Conservation (phyloP, 2,888 invertebrate genomes). For the Tetrapedia diversipes region DNA sequence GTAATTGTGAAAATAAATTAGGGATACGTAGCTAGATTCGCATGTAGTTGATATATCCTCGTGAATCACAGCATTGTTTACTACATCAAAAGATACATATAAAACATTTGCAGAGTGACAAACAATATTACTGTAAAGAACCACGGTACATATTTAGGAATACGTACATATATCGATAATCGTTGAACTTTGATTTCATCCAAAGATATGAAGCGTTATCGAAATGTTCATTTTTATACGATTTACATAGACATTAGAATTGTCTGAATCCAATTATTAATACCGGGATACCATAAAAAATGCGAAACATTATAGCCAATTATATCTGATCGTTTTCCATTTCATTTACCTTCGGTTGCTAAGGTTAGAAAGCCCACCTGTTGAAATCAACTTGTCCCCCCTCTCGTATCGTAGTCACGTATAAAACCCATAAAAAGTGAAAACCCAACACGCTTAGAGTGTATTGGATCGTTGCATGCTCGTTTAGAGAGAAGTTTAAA, state of each 20-base stretch:
- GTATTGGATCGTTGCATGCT: conserved; percentile 28
- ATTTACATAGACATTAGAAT: too few relatives aligned
- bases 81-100: conserved; percentile 1
- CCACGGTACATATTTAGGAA: background rate
- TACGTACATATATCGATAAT: background rate
- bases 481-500: conserved; percentile 14
- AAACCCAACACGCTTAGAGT: conserved; percentile 20
- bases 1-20: conserved; percentile 36
- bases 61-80: conserved; percentile 12
- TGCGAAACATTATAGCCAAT: background rate
- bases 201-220: too few relatives aligned
- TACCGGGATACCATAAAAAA: too few relatives aligned
- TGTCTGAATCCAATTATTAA: too few relatives aligned
- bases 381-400: conserved; percentile 52
- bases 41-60: background rate
- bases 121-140: background rate
- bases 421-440: conserved; percentile 51
- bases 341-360: conserved; percentile 39
- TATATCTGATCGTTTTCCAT: conserved; percentile 28
- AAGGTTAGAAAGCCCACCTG: conserved; percentile 56
- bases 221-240: too few relatives aligned
- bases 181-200: background rate
- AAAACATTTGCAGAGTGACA: background rate
- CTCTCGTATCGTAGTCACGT: conserved; percentile 23
- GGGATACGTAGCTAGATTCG: too few relatives aligned